phyloP scores from a whole-genome alignment of 2,797 vertebrate species.

The Acanthornis magna region DNA sequence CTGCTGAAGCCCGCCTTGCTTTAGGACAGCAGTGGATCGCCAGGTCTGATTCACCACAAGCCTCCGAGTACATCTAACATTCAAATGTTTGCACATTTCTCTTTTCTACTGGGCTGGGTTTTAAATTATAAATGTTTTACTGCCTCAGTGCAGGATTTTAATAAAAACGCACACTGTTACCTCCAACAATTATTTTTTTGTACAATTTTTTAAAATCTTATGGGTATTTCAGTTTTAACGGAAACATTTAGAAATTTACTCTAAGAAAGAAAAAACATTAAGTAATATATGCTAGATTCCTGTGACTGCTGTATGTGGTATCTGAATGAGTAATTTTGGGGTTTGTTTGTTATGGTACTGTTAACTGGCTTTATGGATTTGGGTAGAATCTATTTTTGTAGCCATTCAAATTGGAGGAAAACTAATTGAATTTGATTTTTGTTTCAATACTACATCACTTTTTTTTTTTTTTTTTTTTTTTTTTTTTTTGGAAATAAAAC shows the following conservation, averaged over 20 bases:
- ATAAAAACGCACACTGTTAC: slow-evolving; percentile 83
- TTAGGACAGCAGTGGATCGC: slow-evolving; percentile 39
- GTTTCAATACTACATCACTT: slow-evolving; percentile 5
- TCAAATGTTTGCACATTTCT: slow-evolving; percentile 77
- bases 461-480: background rate
- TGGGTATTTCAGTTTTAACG: slow-evolving; percentile 81
- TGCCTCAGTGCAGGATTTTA: slow-evolving; percentile 76
- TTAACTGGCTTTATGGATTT: slow-evolving; percentile 61
- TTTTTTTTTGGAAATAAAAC: slow-evolving; percentile 18
- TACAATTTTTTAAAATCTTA: slow-evolving; percentile 66
- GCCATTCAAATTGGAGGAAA: slow-evolving; percentile 30
- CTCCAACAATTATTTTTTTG: slow-evolving; percentile 75
- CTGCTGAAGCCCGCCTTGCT: slow-evolving; percentile 37
- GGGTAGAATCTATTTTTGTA: slow-evolving; percentile 66
- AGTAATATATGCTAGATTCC: slow-evolving; percentile 58
- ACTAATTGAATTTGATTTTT: slow-evolving; percentile 65
- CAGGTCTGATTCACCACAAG: slow-evolving; percentile 53
- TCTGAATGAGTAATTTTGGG: slow-evolving; percentile 50
- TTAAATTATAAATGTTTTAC: slow-evolving; percentile 77
- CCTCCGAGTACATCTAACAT: slow-evolving; percentile 58
- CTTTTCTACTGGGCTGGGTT: slow-evolving; percentile 79
- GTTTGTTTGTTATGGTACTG: slow-evolving; percentile 62
- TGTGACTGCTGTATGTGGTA: slow-evolving; percentile 61
- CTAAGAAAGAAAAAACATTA: slow-evolving; percentile 15
- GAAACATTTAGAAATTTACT: slow-evolving; percentile 80